Evolutionary conservation across 1,140 invertebrate genomes (phyloP), one percentile per base, ranked within the genome.

Genomic region (Cylas formicarius): DNA sequence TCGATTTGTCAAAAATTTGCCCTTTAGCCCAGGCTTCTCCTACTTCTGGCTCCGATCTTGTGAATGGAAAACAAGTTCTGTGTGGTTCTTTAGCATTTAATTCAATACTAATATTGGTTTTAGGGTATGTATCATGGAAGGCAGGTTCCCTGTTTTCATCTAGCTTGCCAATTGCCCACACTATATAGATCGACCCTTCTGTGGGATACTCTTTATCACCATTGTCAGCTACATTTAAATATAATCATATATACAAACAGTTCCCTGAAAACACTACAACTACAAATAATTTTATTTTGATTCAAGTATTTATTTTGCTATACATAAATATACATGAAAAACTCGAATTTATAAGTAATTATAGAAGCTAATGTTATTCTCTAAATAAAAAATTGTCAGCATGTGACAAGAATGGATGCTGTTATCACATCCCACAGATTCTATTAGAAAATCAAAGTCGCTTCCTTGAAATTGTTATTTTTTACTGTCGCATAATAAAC

Each of bases 121-220:
- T 82, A 9, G 84, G 84, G 68, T 86, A 90, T 35, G 82, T 58
- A 36, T 86, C 80, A 62, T 95, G 90, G 62, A 87, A 91, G 37
- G 78, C 78, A 0, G 90, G 90, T 58, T 90, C 83, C 27, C 80
- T 80, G 38, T 80, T 81, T 10, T 76, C 69, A 60, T 90, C 86
- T 33, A 92, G 65, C 45, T 75, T 74, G 8, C 91, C 91, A 13
- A 93, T 67, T 1, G 89, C 86, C 90, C 90, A 95, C 4, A 93
- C 73, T 10, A 90, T 70, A 54, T 78, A 85, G 17, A 78, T 74
- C 2, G 72, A 62, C 16, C 72, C 70, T 44, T 87, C 78, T 2
- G 75, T 73, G 3, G 74, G 70, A 62, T 80, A 86, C 55, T 81
- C 79, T 56, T 80, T 84, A 60, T 94, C 89, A 11, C 86, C 81